phyloP scores from a whole-genome alignment of 2,797 vertebrate species.

The Crypturellus tataupa region DNA sequence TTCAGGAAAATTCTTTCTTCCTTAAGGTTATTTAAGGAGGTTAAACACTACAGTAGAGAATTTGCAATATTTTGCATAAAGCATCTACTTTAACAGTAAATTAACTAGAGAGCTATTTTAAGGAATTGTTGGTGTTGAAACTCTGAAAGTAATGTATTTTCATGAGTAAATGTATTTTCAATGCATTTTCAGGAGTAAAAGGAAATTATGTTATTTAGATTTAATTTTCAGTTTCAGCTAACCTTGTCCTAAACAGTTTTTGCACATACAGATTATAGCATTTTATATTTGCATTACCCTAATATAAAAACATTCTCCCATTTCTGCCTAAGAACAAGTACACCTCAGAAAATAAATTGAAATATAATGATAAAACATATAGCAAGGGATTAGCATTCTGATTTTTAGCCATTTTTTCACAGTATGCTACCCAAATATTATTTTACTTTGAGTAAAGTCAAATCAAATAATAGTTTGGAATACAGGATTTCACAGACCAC shows the following conservation, averaged over 20 bases:
- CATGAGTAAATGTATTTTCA: too few species aligned
- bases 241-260: neutral
- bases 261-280: neutral
- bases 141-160: neutral
- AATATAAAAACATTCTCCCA: neutral
- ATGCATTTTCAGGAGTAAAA: neutral
- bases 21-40: neutral
- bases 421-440: neutral
- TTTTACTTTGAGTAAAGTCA: slow-evolving; percentile 2
- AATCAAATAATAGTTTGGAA: neutral
- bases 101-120: neutral
- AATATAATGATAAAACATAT: neutral
- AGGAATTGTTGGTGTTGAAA: neutral
- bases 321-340: neutral
- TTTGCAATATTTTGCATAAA: neutral
- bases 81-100: neutral
- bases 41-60: neutral
- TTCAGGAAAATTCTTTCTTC: neutral
- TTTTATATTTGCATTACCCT: neutral
- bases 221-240: neutral
- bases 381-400: neutral
- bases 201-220: neutral
- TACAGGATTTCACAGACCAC: neutral
- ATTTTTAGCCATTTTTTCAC: neutral
- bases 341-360: neutral